These are phyloP conservation scores for Hermetia illucens DNA, from an alignment of 1,140 invertebrate genomes.

Conservation along the genomic window DNA sequence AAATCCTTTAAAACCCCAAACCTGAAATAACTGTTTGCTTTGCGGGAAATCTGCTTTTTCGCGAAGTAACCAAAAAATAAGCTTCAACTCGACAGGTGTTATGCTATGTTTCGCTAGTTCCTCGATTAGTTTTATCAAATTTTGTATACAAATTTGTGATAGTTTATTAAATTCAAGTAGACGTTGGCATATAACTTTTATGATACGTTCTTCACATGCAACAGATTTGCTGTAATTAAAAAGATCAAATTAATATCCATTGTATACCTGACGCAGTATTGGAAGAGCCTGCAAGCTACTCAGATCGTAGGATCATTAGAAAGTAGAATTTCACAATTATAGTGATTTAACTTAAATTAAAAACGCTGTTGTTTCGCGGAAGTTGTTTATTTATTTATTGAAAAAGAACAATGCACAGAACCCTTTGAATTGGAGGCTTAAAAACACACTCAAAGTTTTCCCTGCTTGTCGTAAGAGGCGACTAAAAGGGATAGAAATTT, in stretches of 20 bases:
- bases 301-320: no score
- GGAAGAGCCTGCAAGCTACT: no score
- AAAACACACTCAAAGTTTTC: no score
- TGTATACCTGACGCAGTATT: no score
- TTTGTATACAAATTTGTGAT: conserved; percentile 26
- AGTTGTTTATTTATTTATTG: no score
- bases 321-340: no score
- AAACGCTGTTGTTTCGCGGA: no score
- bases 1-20: conserved; percentile 3
- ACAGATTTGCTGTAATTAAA: conserved; percentile 28
- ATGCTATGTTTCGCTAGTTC: conserved; percentile 41
- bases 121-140: conserved; percentile 41
- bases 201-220: conserved; percentile 28
- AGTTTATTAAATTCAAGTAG: conserved; percentile 20
- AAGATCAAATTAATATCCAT: conserved; percentile 4
- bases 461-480: no score
- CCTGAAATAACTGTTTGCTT: conserved; percentile 23
- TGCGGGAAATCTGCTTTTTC: conserved; percentile 19
- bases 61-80: conserved; percentile 19
- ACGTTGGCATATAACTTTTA: conserved; percentile 29
- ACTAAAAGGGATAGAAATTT: no score
- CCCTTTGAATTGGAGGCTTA: no score
- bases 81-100: conserved; percentile 39
- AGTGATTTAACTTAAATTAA: no score
- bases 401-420: no score